Evolutionary conservation across 2,888 invertebrate genomes (phyloP), one percentile per base, ranked within the genome.

Genomic region (Myopa tessellatipennis): DNA sequence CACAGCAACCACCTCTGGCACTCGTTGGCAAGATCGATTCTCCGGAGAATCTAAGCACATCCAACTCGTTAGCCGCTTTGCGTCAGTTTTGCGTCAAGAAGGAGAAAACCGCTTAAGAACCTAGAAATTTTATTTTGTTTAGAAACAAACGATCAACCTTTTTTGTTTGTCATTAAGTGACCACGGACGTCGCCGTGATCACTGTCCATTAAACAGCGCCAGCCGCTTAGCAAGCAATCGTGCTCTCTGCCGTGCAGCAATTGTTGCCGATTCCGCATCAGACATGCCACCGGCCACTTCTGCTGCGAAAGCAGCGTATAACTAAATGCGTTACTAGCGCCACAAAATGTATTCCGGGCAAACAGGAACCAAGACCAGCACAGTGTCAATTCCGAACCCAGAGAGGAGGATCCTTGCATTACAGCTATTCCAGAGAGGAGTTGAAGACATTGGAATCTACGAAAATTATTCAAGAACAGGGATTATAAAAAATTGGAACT

Each of bases 31-130:
- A 82, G 79, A 77, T 81, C 6, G 81, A 85, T 63, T 82, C 84
- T 4, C 85, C 87, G 26, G 88, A 87, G 81, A 89, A 88, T 82
- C 85, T 88, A 38, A 85, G 84, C 77, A 86, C 86, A 58, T 94
- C 96, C 86, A 98, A 98, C 89, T 98, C 98, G 58, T 90, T 98
- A 82, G 97, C 98, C 71, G 98, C 98, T 52, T 90, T 98, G 82
- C 98, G 98, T 89, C 98, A 98, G 90, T 93, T 98, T 77, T 97
- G 98, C 90, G 98, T 98, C 90, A 98, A 97, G 91, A 97, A 98
- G 85, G 97, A 98, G 85, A 88, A 88, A 85, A 87, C 88, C 86
- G 88, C 88, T 84, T 88, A 89, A 87, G 82, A 82, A 81, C 80
- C 81, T 81, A 82, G 79, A 82, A 80, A 82, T 80, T 80, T 79